A percentile compares a stretch with the other conserved stretches of the same genome.
Conservation (phyloP, 2,113 vertebrate genomes). For the Bothrops jararaca region DNA sequence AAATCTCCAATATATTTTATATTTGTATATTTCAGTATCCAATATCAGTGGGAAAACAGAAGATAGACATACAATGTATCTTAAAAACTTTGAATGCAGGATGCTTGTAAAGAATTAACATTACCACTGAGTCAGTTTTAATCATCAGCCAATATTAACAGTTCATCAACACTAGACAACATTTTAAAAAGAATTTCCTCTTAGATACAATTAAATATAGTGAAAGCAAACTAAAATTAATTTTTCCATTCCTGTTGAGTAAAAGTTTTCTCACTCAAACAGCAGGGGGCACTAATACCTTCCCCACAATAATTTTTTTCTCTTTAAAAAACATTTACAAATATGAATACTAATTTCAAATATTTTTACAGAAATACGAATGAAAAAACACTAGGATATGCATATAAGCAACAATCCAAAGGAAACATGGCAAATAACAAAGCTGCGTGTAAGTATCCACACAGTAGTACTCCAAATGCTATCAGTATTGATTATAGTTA, state of each 20-base stretch:
- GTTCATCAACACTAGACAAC: not conserved
- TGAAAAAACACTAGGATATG: not conserved
- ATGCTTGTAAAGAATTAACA: not conserved
- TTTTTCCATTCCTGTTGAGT: not conserved
- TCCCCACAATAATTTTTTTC: not conserved
- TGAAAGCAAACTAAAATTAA: not conserved
- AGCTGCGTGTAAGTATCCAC: conserved; percentile 20
- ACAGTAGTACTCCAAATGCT: not conserved
- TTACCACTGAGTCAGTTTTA: not conserved
- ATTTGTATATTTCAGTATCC: not conserved
- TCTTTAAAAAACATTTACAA: not conserved
- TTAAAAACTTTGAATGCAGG: not conserved
- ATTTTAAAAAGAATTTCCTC: not conserved
- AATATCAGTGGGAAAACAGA: not conserved
- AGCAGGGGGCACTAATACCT: not conserved
- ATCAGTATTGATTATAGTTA: not conserved
- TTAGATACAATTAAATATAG: conserved; percentile 25
- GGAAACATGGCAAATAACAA: conserved; percentile 29
- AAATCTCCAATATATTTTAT: not conserved
- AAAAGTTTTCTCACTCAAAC: conserved; percentile 2
- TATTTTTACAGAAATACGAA: not conserved
- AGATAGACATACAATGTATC: not conserved
- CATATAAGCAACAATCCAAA: conserved; percentile 32
- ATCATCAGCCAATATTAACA: not conserved
- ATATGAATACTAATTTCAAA: not conserved